These are phyloP conservation scores for Macropodus opercularis DNA, from an alignment of 2,797 vertebrate genomes.

Conservation along the genomic window DNA sequence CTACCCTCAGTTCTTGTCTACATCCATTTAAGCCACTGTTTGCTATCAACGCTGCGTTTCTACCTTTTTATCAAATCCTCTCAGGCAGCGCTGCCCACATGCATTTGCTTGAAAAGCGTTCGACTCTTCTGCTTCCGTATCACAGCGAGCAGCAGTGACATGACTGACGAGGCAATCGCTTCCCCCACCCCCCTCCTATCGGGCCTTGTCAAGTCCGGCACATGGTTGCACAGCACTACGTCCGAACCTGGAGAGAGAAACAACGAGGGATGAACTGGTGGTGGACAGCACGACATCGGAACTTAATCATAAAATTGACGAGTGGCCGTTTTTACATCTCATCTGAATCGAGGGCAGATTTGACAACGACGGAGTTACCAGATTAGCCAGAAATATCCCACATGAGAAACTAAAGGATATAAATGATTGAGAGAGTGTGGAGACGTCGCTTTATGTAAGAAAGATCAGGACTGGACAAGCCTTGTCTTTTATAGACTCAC, in stretches of 20 bases:
- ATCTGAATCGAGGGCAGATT: slow-evolving; percentile 44
- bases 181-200: slow-evolving; percentile 46
- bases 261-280: slow-evolving; percentile 34
- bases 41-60: slow-evolving; percentile 27
- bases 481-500: slow-evolving; percentile 43
- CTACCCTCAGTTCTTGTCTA: slow-evolving; percentile 7
- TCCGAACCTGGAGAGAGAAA: slow-evolving; percentile 54
- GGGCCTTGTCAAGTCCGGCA: slow-evolving; percentile 32
- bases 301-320: slow-evolving; percentile 41
- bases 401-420: slow-evolving; percentile 40
- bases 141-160: slow-evolving; percentile 10
- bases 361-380: slow-evolving; percentile 50
- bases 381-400: slow-evolving; percentile 43
- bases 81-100: slow-evolving; percentile 19
- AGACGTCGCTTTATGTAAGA: slow-evolving; percentile 51
- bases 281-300: slow-evolving; percentile 31
- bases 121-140: too few species aligned
- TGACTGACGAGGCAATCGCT: slow-evolving; percentile 43
- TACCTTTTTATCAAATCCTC: slow-evolving; percentile 30
- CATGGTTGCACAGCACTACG: slow-evolving; percentile 14
- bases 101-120: slow-evolving; percentile 10
- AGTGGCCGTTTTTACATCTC: slow-evolving; percentile 22
- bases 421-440: slow-evolving; percentile 52
- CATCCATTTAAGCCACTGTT: slow-evolving; percentile 20
- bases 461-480: slow-evolving; percentile 50